Evolutionary conservation across 2,797 vertebrate genomes (phyloP).

Genomic region (Picus viridis): DNA sequence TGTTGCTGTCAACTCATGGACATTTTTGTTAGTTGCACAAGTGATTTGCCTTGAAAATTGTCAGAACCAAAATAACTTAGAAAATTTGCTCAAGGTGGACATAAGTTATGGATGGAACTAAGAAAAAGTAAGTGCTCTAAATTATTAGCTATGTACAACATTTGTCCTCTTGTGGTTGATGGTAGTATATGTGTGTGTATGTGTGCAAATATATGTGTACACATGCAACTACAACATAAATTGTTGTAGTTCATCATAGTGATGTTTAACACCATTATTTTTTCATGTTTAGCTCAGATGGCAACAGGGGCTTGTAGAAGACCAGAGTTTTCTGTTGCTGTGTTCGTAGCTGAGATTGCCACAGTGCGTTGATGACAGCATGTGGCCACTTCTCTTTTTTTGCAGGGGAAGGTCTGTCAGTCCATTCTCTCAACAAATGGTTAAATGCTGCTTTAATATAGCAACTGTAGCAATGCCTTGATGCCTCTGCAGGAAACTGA

Average conservation of each 20-base stretch:
- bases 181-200: neutral
- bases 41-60: neutral
- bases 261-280: neutral
- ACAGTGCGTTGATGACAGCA: neutral
- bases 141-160: neutral
- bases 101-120: neutral
- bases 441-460: neutral
- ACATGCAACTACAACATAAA: neutral
- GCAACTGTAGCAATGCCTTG: neutral
- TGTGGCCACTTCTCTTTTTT: neutral
- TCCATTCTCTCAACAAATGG: neutral
- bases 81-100: neutral
- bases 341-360: neutral
- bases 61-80: neutral
- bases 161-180: constrained; percentile 41
- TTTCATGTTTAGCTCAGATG: neutral
- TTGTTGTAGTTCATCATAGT: neutral
- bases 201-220: neutral
- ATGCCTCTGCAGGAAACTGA: neutral
- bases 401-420: neutral
- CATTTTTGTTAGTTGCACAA: rapidly evolving
- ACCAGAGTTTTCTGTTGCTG: neutral
- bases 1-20: neutral
- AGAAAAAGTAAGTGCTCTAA: neutral
- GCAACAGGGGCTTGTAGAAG: neutral